Evolutionary conservation across 2,797 vertebrate species (phyloP).

Genomic region (Pteropus rufus): DNA sequence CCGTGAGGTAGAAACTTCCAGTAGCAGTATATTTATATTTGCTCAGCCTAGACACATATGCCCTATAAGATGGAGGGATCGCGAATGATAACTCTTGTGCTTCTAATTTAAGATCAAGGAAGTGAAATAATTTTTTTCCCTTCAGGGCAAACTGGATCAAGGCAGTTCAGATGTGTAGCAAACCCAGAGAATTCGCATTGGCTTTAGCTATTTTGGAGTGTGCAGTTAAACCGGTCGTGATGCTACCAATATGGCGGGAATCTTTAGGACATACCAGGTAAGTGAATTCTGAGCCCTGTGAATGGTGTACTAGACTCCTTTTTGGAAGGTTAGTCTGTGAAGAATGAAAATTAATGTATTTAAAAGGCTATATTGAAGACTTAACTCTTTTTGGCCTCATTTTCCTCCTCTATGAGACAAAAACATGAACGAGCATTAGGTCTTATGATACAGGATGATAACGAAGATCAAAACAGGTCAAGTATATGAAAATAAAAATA

Average conservation of each 20-base stretch:
- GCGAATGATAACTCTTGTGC: background rate
- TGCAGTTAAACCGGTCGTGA: conserved; percentile 98
- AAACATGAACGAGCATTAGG: background rate
- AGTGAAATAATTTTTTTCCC: background rate
- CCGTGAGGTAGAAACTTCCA: background rate
- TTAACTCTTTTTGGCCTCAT: background rate
- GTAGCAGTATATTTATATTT: background rate
- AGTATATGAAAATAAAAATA: background rate
- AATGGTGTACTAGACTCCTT: background rate
- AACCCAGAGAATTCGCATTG: conserved; percentile 97
- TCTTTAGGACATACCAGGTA: conserved; percentile 97
- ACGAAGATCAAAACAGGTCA: background rate
- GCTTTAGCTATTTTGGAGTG: conserved; percentile 98
- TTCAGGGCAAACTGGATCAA: conserved; percentile 98
- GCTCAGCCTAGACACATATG: background rate
- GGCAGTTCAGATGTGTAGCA: conserved; percentile 99
- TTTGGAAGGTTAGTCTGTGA: background rate
- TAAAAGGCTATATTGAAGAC: background rate
- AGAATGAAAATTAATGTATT: background rate
- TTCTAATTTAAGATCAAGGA: background rate
- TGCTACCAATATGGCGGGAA: conserved; percentile 97
- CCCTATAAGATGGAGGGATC: background rate
- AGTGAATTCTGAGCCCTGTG: conserved; percentile 52
- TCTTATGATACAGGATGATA: background rate
- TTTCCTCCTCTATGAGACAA: background rate